phyloP scores from a whole-genome alignment of 2,888 invertebrate genomes.

The Trissonchulus sp. region DNA sequence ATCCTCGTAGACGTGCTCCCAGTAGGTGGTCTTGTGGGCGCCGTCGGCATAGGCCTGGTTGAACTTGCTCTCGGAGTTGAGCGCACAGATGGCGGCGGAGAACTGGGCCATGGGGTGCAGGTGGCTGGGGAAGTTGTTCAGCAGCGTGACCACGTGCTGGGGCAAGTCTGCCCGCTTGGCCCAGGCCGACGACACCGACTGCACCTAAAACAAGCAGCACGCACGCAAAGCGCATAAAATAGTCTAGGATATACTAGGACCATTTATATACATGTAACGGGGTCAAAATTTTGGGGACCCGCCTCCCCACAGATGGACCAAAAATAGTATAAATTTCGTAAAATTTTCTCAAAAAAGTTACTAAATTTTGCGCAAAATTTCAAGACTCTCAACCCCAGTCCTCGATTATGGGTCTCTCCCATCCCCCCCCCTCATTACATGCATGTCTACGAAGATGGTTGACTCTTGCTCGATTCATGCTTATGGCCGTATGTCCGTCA shows the following conservation, averaged over 20 bases:
- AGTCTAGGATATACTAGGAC: constrained; percentile 1
- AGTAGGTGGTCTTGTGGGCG: constrained; percentile 75
- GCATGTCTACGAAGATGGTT: too few relatives aligned
- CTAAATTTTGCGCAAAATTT: too few relatives aligned
- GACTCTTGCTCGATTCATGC: too few relatives aligned
- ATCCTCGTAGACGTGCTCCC: constrained; percentile 88
- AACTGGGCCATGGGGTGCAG: constrained; percentile 94
- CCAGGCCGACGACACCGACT: constrained; percentile 72
- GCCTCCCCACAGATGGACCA: too few relatives aligned
- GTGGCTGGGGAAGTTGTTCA: constrained; percentile 80
- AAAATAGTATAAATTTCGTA: too few relatives aligned
- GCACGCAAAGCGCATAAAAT: not conserved
- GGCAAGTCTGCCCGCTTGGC: constrained; percentile 79
- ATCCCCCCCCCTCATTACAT: too few relatives aligned
- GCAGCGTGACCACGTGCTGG: constrained; percentile 80
- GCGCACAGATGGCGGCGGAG: constrained; percentile 77
- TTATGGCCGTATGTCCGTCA: too few relatives aligned
- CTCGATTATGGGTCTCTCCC: too few relatives aligned
- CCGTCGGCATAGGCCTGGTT: constrained; percentile 81
- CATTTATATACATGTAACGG: too few relatives aligned
- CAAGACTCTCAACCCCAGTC: too few relatives aligned
- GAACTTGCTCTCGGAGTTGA: constrained; percentile 86
- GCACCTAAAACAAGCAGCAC: constrained; percentile 47
- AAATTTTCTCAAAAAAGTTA: too few relatives aligned
- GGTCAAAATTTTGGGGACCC: too few relatives aligned